Conservation (phyloP, 2,797 vertebrate species). For the Nyctalus aviator region DNA sequence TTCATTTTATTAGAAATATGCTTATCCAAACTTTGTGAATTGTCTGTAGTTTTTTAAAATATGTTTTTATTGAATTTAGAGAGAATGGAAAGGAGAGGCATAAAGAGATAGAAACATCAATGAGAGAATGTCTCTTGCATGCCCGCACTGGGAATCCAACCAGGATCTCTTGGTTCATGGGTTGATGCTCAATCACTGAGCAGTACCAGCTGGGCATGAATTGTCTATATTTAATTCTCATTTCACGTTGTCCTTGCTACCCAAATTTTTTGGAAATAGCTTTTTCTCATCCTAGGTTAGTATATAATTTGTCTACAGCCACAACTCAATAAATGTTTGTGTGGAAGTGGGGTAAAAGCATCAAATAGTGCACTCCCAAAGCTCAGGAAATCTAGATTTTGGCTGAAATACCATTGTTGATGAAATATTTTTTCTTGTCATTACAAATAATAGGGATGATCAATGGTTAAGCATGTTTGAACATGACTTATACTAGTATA, state of each 20-base stretch:
- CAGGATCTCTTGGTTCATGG: too few relatives aligned
- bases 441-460: conserved; percentile 47
- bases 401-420: background rate
- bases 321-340: conserved; percentile 5
- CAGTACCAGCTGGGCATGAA: background rate
- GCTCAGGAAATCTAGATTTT: conserved; percentile 8
- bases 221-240: conserved; percentile 23
- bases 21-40: background rate
- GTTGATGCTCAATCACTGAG: too few relatives aligned
- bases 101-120: too few relatives aligned
- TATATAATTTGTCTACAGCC: conserved; percentile 2
- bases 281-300: background rate
- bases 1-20: conserved; percentile 3
- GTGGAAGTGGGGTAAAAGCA: background rate
- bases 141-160: too few relatives aligned
- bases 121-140: too few relatives aligned
- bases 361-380: conserved; percentile 18
- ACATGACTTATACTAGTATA: conserved; percentile 22
- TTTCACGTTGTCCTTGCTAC: background rate
- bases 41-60: background rate
- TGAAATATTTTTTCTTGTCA: conserved; percentile 12
- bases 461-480: conserved; percentile 40
- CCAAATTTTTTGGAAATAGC: conserved; percentile 2
- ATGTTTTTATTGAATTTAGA: too few relatives aligned
- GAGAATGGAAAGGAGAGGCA: too few relatives aligned